Evolutionary conservation across 1,140 invertebrate genomes (phyloP).

Genomic region (Neuroterus valhalla): DNA sequence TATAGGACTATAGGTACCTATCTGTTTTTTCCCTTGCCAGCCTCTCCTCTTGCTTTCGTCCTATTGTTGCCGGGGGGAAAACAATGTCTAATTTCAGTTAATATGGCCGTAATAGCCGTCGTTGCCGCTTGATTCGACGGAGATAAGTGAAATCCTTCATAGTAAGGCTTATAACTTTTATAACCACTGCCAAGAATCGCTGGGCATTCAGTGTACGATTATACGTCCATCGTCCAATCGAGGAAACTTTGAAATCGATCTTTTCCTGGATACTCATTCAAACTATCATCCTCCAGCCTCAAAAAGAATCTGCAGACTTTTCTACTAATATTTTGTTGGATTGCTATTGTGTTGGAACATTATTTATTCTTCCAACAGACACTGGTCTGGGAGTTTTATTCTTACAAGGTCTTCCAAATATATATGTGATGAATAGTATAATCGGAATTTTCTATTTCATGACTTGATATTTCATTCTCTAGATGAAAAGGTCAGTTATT

Average conservation of each 20-base stretch:
- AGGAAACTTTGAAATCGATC: not conserved
- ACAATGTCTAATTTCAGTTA: conserved; percentile 57
- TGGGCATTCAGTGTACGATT: not conserved
- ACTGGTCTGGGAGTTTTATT: too few species aligned
- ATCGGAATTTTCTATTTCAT: too few species aligned
- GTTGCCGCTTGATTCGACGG: conserved; percentile 40
- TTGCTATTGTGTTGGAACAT: too few species aligned
- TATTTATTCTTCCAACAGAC: too few species aligned
- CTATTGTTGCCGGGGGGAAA: conserved; percentile 47
- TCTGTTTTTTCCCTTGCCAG: conserved; percentile 41
- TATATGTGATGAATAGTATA: not conserved
- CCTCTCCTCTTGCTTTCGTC: conserved; percentile 37
- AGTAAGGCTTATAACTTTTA: conserved; percentile 40
- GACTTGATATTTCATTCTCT: too few species aligned
- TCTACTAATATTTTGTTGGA: too few species aligned
- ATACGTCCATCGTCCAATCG: not conserved
- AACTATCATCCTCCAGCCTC: too few species aligned
- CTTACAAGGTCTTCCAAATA: not conserved
- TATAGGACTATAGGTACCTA: conserved; percentile 39
- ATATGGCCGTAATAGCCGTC: conserved; percentile 51
- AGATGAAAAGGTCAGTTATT: conserved; percentile 11
- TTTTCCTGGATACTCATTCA: too few species aligned
- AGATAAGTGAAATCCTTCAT: conserved; percentile 45
- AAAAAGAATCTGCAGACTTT: too few species aligned
- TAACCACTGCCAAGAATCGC: conserved; percentile 5